These are phyloP conservation scores for Heliconius charithonia DNA, from an alignment of 2,888 invertebrate genomes.

Conservation along the genomic window DNA sequence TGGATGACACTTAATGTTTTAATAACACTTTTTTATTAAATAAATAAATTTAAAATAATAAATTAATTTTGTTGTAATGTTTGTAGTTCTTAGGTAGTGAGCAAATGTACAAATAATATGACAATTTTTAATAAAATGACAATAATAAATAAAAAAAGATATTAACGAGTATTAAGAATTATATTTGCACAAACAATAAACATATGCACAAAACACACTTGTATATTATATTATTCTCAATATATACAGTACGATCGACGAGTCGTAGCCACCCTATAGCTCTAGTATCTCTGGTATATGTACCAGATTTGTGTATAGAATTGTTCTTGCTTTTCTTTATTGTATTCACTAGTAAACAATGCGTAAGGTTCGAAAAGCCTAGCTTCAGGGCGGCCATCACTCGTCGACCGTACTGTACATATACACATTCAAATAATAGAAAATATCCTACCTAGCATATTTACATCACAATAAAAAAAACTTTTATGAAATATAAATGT, in stretches of 20 bases:
- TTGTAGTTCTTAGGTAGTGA: too few relatives aligned
- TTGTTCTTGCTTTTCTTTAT: too few relatives aligned
- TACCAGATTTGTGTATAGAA: too few relatives aligned
- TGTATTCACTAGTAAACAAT: too few relatives aligned
- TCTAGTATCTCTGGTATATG: too few relatives aligned
- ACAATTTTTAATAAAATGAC: neutral
- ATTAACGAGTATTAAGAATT: conserved; percentile 54
- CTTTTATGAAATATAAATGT: conserved; percentile 12
- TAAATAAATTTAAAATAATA: too few relatives aligned
- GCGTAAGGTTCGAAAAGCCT: too few relatives aligned
- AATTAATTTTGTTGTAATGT: too few relatives aligned
- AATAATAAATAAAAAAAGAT: conserved; percentile 6
- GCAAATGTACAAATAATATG: neutral
- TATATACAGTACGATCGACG: conserved; percentile 39
- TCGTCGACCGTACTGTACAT: conserved; percentile 46
- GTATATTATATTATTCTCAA: conserved; percentile 36
- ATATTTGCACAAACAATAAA: conserved; percentile 77
- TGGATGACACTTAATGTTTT: neutral
- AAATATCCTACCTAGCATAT: conserved; percentile 60
- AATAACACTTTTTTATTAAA: too few relatives aligned
- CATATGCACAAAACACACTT: conserved; percentile 60
- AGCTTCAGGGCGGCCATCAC: neutral
- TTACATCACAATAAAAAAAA: conserved; percentile 54
- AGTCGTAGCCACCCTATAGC: neutral
- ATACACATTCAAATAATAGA: conserved; percentile 58